Evolutionary conservation across 2,113 vertebrate genomes (phyloP).

Genomic region (Lynx canadensis): DNA sequence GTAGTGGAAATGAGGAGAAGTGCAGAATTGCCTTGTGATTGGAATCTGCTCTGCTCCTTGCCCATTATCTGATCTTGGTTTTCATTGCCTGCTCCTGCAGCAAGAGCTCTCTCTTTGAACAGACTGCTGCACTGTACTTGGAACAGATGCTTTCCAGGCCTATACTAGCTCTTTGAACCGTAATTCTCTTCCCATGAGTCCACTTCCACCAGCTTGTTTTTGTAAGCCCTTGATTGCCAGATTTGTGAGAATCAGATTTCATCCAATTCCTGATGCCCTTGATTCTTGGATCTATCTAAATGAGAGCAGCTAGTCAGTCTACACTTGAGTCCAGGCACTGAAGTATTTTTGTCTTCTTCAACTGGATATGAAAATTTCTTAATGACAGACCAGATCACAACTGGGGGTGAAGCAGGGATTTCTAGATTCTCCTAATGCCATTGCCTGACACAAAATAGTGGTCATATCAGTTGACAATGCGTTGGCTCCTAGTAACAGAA

Average conservation of each 20-base stretch:
- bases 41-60: neutral
- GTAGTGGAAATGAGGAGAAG: neutral
- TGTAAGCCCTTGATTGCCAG: neutral
- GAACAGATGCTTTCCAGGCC: neutral
- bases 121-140: neutral
- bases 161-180: neutral
- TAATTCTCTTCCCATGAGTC: neutral
- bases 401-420: neutral
- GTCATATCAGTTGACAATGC: neutral
- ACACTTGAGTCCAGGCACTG: neutral
- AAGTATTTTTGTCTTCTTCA: constrained; percentile 13
- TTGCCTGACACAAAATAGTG: neutral
- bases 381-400: neutral
- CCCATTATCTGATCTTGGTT: neutral
- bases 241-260: neutral
- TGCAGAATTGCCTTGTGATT: neutral
- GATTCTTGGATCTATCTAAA: neutral
- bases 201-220: neutral
- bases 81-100: neutral
- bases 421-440: neutral
- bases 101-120: neutral
- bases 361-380: neutral
- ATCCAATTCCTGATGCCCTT: neutral
- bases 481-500: neutral
- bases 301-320: neutral